A percentile compares a stretch with the other conserved stretches of the same genome.
phyloP scores from a whole-genome alignment of 2,113 vertebrate species.

The Alethe castanea region DNA sequence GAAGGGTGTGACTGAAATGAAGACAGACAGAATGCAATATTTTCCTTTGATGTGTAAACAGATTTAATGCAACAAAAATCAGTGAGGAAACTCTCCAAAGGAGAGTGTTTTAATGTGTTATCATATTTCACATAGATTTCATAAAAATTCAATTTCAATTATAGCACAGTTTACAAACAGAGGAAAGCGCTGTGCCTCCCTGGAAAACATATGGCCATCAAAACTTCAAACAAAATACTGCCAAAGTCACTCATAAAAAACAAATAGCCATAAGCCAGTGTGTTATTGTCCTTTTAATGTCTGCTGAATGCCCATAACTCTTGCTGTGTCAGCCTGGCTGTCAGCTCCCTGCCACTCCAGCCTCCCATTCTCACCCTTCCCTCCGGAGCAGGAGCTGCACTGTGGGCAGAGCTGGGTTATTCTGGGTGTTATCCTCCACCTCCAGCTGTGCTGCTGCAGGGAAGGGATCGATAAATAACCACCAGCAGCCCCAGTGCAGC shows the following conservation, averaged over 20 bases:
- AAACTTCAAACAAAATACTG: conserved; percentile 65
- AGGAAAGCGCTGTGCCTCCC: conserved; percentile 22
- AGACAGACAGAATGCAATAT: conserved; percentile 61
- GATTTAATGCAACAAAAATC: conserved; percentile 68
- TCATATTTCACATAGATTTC: conserved; percentile 65
- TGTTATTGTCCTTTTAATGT: conserved; percentile 68
- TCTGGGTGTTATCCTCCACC: not conserved
- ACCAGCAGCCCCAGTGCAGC: fast-evolving
- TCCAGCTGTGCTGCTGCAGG: conserved; percentile 18
- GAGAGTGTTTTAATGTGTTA: conserved; percentile 64
- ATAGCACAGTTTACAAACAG: conserved; percentile 64
- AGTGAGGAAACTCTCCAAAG: conserved; percentile 61
- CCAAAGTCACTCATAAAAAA: conserved; percentile 62
- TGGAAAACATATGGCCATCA: conserved; percentile 71
- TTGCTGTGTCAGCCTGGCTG: not conserved
- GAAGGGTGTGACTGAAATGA: conserved; percentile 46
- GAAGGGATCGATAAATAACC: not conserved
- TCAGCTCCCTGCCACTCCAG: conserved; percentile 18
- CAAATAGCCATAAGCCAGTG: conserved; percentile 63
- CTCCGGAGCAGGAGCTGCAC: not conserved
- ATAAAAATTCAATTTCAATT: conserved; percentile 73
- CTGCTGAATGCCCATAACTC: conserved; percentile 51
- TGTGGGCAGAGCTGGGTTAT: not conserved
- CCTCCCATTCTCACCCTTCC: not conserved
- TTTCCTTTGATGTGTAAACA: conserved; percentile 62